Evolutionary conservation across 2,797 vertebrate genomes (phyloP).

Genomic region (Anomalospiza imberbis): DNA sequence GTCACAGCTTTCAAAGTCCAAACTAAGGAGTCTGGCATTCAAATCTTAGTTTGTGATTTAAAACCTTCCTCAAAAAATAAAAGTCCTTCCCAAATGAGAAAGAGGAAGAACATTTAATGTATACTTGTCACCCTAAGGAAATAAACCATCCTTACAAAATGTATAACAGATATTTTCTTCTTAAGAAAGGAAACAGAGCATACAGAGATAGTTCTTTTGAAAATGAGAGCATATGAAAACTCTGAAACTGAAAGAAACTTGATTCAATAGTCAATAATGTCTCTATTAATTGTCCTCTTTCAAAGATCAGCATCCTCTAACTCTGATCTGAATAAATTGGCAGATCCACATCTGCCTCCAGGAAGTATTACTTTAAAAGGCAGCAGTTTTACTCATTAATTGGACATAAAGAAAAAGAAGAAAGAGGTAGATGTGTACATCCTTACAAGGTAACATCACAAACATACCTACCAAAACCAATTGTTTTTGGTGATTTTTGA

Average conservation of each 20-base stretch:
- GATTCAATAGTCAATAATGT: background rate
- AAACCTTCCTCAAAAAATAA: background rate
- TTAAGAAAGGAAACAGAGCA: background rate
- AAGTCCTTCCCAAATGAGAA: background rate
- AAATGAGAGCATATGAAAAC: background rate
- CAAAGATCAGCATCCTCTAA: background rate
- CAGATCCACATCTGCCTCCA: background rate
- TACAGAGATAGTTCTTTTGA: background rate
- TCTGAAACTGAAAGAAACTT: background rate
- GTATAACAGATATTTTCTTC: background rate
- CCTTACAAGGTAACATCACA: background rate
- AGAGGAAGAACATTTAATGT: background rate
- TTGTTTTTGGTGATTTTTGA: background rate
- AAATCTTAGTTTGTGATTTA: background rate
- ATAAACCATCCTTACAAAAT: background rate
- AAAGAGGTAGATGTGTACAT: rapidly evolving
- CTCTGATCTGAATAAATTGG: background rate
- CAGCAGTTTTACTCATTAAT: background rate
- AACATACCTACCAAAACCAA: background rate
- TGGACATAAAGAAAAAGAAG: background rate
- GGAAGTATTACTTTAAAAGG: background rate
- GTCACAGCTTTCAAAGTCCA: background rate
- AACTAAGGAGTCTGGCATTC: background rate
- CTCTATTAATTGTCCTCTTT: background rate
- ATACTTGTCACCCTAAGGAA: background rate